phyloP scores from a whole-genome alignment of 2,797 vertebrate species.

The Distichodus sexfasciatus region DNA sequence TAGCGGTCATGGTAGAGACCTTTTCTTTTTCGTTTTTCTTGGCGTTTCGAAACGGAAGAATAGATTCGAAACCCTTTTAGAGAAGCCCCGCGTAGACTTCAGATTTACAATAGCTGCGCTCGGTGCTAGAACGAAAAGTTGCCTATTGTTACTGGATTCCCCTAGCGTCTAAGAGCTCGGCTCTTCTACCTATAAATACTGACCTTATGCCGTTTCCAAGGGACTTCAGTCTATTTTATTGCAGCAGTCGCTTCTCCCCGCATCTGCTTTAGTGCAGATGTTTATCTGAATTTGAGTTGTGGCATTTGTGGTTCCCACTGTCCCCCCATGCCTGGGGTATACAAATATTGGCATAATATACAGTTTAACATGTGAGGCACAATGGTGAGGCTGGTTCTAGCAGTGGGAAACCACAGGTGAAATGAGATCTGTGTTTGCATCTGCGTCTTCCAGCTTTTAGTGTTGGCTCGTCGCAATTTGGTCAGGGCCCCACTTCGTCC shows the following conservation, averaged over 20 bases:
- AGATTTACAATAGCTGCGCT: background rate
- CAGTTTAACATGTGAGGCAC: constrained; percentile 3
- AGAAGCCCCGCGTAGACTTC: background rate
- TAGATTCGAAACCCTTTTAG: background rate
- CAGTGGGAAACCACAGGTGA: constrained; percentile 5
- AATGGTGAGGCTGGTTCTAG: background rate
- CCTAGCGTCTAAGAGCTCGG: background rate
- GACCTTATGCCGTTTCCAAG: constrained; percentile 13
- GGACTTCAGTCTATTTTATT: constrained; percentile 11
- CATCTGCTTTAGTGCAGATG: no score
- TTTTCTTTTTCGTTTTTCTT: no score
- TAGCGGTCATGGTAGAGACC: no score
- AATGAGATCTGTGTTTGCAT: constrained; percentile 9
- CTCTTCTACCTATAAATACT: constrained; percentile 17
- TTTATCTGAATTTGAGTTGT: no score
- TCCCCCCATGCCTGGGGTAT: background rate
- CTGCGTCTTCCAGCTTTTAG: background rate
- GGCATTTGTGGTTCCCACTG: no score
- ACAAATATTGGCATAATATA: constrained; percentile 6
- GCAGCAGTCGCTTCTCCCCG: background rate
- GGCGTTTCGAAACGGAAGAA: no score
- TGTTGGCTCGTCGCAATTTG: constrained; percentile 1
- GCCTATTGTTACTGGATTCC: constrained; percentile 1
- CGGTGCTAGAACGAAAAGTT: background rate
- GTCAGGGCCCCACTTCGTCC: background rate